Evolutionary conservation across 2,797 vertebrate genomes (phyloP), one percentile per base, ranked within the genome.

Genomic region (Simalia tracyae): DNA sequence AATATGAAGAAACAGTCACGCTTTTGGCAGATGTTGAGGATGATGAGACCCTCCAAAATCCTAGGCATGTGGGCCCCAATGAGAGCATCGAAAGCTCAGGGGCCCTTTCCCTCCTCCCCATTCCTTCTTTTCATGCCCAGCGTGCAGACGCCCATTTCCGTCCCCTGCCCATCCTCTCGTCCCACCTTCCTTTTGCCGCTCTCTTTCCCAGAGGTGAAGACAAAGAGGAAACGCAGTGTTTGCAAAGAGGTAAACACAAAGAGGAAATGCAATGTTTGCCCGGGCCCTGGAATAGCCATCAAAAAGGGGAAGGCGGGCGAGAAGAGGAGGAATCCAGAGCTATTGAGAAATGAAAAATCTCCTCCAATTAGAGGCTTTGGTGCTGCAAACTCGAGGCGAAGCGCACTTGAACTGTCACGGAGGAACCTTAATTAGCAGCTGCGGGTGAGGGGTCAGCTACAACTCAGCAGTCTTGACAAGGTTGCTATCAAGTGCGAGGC

Each of bases 381-480:
- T 97, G 97, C 97, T 97, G 97, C 95, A 97, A 97, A 97, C 97
- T 97, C 95, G 96, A 96, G 96, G 97, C 96, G 90, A 98, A 97
- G 98, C 72, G 4, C 98, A 97, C 98, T 98, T 98, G 97, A 98
- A 98, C 98, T 98, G 98, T 98, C 98, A 97, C 98, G 97, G 97
- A 95, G 97, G 98, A 97, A 97, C 98, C 98, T 98, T 99, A 99
- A 99, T 99, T 99, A 99, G 98, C 97, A 97, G 98, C 97, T 97
- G 94, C 92, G 93, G 98, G 98, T 98, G 97, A 98, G 98, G 98
- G 98, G 98, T 98, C 97, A 97, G 96, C 97, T 95, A 97, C 97
- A 98, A 97, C 98, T 98, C 98, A 97, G 96, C 97, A 95, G 97
- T 96, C 97, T 95, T 96, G 98, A 98, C 98, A 97, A 97, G 97